phyloP scores from a whole-genome alignment of 2,113 vertebrate genomes.

The Corynorhinus townsendii region DNA sequence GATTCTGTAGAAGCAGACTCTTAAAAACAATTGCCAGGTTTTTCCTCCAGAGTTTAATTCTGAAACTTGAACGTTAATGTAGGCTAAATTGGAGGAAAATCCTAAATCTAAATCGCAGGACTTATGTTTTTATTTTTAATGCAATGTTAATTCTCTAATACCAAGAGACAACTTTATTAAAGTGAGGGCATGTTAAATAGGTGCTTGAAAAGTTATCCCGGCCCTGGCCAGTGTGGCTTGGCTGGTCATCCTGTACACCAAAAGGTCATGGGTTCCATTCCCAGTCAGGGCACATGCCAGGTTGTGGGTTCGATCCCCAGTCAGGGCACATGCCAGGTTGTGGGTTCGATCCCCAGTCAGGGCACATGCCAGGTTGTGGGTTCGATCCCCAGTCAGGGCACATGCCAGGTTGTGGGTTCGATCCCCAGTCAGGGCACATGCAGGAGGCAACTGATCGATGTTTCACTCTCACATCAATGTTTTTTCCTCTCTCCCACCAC shows the following conservation, averaged over 20 bases:
- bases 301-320: too few relatives aligned
- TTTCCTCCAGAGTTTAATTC: background rate
- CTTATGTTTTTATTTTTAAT: conserved; percentile 36
- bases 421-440: too few relatives aligned
- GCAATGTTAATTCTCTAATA: background rate
- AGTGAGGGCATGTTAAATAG: background rate
- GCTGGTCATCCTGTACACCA: background rate
- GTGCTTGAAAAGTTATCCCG: background rate
- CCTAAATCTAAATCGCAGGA: background rate
- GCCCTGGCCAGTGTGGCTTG: background rate
- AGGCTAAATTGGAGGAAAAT: background rate
- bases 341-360: too few relatives aligned
- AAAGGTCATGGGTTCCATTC: background rate
- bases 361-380: background rate
- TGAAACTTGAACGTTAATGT: background rate
- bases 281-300: background rate
- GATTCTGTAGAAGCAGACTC: background rate
- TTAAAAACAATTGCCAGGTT: background rate
- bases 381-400: background rate
- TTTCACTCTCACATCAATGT: background rate
- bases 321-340: too few relatives aligned
- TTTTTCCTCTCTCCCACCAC: background rate
- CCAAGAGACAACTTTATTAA: background rate
- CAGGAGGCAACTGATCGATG: background rate
- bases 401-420: too few relatives aligned